Evolutionary conservation across 2,797 vertebrate species (phyloP).

Genomic region (Acanthurus lineatus): DNA sequence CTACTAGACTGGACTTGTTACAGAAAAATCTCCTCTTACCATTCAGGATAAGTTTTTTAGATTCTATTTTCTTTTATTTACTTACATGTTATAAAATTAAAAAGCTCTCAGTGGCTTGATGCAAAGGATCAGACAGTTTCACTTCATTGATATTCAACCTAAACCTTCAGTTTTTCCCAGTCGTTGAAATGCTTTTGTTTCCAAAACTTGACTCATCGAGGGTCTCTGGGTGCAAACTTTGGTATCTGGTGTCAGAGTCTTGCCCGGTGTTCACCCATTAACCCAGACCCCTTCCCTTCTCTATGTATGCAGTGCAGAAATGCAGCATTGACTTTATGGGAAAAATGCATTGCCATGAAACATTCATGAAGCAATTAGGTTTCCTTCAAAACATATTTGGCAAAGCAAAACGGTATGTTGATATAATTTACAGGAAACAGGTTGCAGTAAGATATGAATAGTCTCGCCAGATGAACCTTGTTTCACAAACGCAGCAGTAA

Average conservation of each 20-base stretch:
- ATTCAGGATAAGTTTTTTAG: too few species aligned
- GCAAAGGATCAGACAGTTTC: background rate
- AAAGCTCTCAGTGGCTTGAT: background rate
- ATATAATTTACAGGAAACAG: background rate
- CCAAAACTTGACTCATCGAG: background rate
- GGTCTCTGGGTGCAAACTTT: background rate
- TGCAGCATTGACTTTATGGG: background rate
- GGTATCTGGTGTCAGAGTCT: background rate
- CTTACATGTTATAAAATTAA: background rate
- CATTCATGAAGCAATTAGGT: background rate
- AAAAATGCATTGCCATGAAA: background rate
- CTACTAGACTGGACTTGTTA: too few species aligned
- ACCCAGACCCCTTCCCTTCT: background rate
- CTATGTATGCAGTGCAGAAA: background rate
- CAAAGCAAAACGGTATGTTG: background rate
- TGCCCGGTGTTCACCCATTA: background rate
- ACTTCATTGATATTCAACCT: background rate
- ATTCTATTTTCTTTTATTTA: too few species aligned
- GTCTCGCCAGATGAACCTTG: background rate
- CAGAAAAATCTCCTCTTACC: too few species aligned
- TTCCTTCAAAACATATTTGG: background rate
- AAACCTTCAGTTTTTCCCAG: background rate
- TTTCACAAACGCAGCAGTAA: background rate
- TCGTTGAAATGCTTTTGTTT: background rate
- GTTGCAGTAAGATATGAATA: conserved; percentile 2